Evolutionary conservation across 2,888 invertebrate species (phyloP), one percentile per base, ranked within the genome.

Genomic region (Halictus ligatus): DNA sequence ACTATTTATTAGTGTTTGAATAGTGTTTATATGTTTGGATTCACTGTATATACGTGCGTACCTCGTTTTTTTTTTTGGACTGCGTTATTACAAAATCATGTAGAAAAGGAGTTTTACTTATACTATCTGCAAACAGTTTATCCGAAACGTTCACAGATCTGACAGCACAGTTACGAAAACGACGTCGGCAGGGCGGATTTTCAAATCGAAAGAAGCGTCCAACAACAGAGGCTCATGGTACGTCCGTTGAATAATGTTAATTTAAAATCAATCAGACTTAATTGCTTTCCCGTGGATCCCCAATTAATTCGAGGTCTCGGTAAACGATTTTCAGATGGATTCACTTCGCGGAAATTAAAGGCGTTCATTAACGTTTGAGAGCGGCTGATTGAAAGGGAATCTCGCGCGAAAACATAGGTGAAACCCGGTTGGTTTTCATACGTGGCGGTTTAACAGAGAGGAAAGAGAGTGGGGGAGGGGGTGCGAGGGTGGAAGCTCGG

Each of bases 321-420:
- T 50, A 80, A 83, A 85, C 75, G 80, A 80, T 83, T 78, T 75
- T 69, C 78, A 75, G 46, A n/a, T 13, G 54, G 71, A 67, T 69
- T 87, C 67, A 67, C 82, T 75, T 25, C 58, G 13, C 58, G 60
- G 13, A 54, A 77, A 80, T 80, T 60, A 67, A 75, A 80, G 79
- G 76, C 74, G 48, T 50, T 72, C 69, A 75, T 50, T 67, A 73
- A 80, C 79, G 25, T 85, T 83, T 78, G 77, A 50, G 25, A 13
- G 80, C 15, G 48, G 29, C 15, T 48, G 73, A 43, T 76, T 76
- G 69, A 75, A 50, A 48, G 35, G 25, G 35, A 74, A 35, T 54
- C 50, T 35, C 50, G 40, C 54, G 60, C 48, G 64, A 21, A 67
- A 82, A 29, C 40, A n/a, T 13, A 29, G 29, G 43, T 29, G 46